Evolutionary conservation across 1,140 invertebrate genomes (phyloP).

Genomic region (Drosophila orena): DNA sequence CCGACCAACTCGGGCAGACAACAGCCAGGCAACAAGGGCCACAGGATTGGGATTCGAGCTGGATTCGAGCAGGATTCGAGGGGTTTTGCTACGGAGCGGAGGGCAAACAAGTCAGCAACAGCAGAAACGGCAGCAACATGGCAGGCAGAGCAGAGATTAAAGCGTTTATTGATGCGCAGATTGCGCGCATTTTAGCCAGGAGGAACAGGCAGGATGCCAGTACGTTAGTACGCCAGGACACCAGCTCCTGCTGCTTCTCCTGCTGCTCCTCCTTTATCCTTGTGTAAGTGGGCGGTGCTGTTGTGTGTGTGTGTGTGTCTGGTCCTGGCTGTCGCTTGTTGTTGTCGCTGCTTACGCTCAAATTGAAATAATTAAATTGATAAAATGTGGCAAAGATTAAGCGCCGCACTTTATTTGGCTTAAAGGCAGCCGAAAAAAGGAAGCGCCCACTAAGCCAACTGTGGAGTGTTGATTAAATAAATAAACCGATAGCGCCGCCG

Average conservation of each 20-base stretch:
- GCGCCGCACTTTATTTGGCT: conserved; percentile 81
- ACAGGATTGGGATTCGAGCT: conserved; percentile 11
- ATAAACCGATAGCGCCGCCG: conserved; percentile 70
- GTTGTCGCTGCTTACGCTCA: conserved; percentile 76
- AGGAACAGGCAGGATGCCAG: conserved; percentile 61
- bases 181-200: conserved; percentile 82
- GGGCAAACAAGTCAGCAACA: conserved; percentile 68
- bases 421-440: conserved; percentile 70
- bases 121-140: conserved; percentile 55
- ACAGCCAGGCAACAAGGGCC: conserved; percentile 14
- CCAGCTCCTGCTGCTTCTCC: too few relatives aligned
- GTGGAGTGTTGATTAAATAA: conserved; percentile 83
- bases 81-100: neutral
- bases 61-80: neutral
- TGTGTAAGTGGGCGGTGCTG: conserved; percentile 12
- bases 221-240: neutral
- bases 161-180: conserved; percentile 83
- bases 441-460: conserved; percentile 72
- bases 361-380: conserved; percentile 84
- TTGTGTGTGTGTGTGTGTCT: conserved; percentile 16
- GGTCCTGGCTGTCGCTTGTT: conserved; percentile 54
- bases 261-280: too few relatives aligned
- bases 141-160: conserved; percentile 78
- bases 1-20: conserved; percentile 38
- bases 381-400: conserved; percentile 84